These are phyloP conservation scores for Eilema depressum DNA, from an alignment of 2,888 invertebrate genomes.

Conservation along the genomic window DNA sequence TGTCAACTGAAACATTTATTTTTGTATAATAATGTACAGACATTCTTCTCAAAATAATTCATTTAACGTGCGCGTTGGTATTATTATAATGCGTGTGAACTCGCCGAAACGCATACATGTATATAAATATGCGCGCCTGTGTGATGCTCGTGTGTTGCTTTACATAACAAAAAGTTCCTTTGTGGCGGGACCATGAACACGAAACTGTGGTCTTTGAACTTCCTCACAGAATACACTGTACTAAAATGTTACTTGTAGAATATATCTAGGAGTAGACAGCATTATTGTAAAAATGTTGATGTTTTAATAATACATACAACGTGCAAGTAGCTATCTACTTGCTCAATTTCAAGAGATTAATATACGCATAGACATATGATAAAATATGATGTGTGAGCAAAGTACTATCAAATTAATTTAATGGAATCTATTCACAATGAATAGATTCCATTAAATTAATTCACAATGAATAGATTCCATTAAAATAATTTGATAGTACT, in stretches of 20 bases:
- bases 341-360: no score
- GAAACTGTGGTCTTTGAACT: slow-evolving; percentile 32
- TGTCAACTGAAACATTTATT: slow-evolving; percentile 24
- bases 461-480: no score
- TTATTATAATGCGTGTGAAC: slow-evolving; percentile 31
- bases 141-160: slow-evolving; percentile 23
- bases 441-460: background rate
- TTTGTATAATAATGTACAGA: slow-evolving; percentile 34
- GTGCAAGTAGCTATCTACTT: no score
- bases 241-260: slow-evolving; percentile 16
- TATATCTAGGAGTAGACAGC: background rate
- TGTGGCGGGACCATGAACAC: slow-evolving; percentile 35
- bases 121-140: background rate
- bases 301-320: background rate
- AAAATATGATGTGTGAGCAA: no score
- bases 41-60: slow-evolving; percentile 46
- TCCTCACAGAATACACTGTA: slow-evolving; percentile 26
- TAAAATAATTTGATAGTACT: background rate
- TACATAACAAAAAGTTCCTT: slow-evolving; percentile 48
- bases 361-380: background rate
- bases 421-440: no score
- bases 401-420: no score
- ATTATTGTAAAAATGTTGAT: background rate
- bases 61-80: slow-evolving; percentile 26
- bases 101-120: slow-evolving; percentile 1